Evolutionary conservation across 2,797 vertebrate species (phyloP).

Genomic region (Anniella stebbinsi): DNA sequence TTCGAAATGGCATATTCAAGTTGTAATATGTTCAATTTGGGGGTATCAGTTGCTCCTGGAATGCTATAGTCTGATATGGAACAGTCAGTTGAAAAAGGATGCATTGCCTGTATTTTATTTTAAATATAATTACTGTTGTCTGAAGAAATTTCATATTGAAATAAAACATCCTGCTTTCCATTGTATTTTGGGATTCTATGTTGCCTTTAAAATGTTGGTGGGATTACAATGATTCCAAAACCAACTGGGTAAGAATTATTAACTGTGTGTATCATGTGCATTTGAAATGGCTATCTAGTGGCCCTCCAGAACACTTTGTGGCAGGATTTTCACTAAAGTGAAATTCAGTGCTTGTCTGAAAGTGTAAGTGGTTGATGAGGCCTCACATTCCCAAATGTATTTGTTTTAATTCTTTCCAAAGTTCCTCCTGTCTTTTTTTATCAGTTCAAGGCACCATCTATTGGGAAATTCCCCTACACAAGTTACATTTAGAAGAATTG

Average conservation of each 20-base stretch:
- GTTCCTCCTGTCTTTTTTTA: background rate
- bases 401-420: background rate
- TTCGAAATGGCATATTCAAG: background rate
- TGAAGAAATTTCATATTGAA: background rate
- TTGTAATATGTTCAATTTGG: background rate
- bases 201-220: background rate
- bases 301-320: background rate
- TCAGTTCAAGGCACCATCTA: background rate
- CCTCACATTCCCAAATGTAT: background rate
- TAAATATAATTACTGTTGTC: background rate
- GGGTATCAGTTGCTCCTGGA: background rate
- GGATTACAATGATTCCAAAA: background rate
- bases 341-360: background rate
- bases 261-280: background rate
- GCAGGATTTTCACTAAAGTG: background rate
- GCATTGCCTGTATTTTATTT: background rate
- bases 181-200: background rate
- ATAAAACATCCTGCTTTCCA: background rate
- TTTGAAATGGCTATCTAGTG: background rate
- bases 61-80: background rate
- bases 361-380: background rate
- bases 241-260: background rate
- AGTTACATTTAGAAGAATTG: background rate
- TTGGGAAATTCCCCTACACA: background rate
- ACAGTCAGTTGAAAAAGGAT: background rate